Conservation (phyloP, 2,113 vertebrate species). For the Chiloscyllium plagiosum region DNA sequence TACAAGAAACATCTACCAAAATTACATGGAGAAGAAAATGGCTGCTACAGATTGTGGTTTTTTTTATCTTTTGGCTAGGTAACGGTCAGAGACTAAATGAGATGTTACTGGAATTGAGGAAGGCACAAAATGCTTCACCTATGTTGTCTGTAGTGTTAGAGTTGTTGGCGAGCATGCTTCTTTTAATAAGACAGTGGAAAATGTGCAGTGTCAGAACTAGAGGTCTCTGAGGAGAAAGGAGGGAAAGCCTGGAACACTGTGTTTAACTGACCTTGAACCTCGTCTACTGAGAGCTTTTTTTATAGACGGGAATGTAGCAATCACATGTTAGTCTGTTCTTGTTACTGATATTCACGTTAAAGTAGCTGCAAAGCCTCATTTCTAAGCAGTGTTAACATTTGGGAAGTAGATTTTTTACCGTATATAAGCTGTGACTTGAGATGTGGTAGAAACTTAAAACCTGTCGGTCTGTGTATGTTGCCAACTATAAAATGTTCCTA, state of each 20-base stretch:
- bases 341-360: constrained; percentile 8
- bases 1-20: constrained; percentile 9
- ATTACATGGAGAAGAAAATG: background rate
- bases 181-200: background rate
- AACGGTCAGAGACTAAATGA: constrained; percentile 2
- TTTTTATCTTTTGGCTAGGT: background rate
- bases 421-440: constrained; percentile 30
- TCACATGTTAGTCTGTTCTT: constrained; percentile 30
- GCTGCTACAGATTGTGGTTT: constrained; percentile 27
- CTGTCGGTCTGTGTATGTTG: background rate
- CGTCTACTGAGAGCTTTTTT: background rate
- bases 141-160: background rate
- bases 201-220: background rate
- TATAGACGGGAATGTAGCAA: constrained; percentile 23
- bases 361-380: constrained; percentile 16
- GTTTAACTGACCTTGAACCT: constrained; percentile 35
- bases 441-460: background rate
- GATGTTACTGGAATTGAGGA: constrained; percentile 14
- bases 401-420: background rate
- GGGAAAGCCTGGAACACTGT: constrained; percentile 2
- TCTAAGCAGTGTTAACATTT: constrained; percentile 30
- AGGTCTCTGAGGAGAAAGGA: background rate
- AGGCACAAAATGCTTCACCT: background rate
- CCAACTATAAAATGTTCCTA: constrained; percentile 11
- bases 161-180: background rate